Evolutionary conservation across 2,113 vertebrate species (phyloP), one percentile per base, ranked within the genome.

Genomic region (Saimiri boliviensis): DNA sequence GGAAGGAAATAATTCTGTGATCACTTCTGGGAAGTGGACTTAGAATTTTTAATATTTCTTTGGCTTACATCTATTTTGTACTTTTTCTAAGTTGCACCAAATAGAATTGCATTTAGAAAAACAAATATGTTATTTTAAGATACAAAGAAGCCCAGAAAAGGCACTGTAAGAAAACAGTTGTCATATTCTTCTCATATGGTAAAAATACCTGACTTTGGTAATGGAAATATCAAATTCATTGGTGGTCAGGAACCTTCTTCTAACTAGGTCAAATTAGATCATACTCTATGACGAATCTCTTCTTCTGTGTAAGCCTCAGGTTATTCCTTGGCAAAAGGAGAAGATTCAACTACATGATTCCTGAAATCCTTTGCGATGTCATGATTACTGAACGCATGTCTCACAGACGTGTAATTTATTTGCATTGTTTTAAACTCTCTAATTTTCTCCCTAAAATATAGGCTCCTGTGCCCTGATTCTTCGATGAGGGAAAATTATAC

Each of bases 81-180:
- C 58, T 77, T 89, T 95, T 96, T 52, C 49, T 58, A 63, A 96
- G 49, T 32, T 82, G 25, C 21, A 42, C 42, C 81, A 93, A 96
- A 88, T 91, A 88, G 23, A 54, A 63, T 89, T 42, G 10, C 58
- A 89, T 68, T 86, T 96, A 81, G 86, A 76, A 81, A 81, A 74
- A 79, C 27, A 79, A 90, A 66, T 92, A 81, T 27, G 21, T 42
- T 79, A 88, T 83, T 93, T 96, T 83, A 95, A 95, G 42, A 70
- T 91, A 89, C 4, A 94, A 77, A 85, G 25, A 79, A 91, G 10
- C 42, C 21, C 21, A 86, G 54, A 56, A 86, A 96, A 84, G 37
- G 82, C 54, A 25, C 6, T 74, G 12, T 68, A 66, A 32, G n/a
- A 49, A 66, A 92, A 70, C 6, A n/a, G 10, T 70, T 73, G 60